Evolutionary conservation across 2,888 invertebrate species (phyloP), one percentile per base, ranked within the genome.

Genomic region (Trachelus troglodyta): DNA sequence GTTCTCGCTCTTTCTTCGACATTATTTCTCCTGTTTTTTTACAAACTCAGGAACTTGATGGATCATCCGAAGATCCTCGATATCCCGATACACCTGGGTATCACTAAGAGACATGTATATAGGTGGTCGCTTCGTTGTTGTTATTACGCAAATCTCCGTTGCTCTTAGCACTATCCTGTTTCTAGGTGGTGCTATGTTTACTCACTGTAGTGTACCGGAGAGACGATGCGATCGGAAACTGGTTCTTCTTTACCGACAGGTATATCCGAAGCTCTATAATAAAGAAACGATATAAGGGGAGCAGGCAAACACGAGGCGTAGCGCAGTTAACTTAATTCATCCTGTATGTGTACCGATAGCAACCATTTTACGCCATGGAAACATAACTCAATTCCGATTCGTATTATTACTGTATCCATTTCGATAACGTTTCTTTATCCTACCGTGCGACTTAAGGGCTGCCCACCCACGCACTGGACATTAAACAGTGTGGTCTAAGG

Each of bases 1-100:
- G 82, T 75, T 83, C 40, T 86, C 81, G 86, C 85, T 56, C 23
- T 23, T 23, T 23, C 23, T 9, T 0, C 23, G 23, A 56, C 1
- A 9, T 56, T 56, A 23, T 15, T 40, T 15, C 0, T 40, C 15
- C 2, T 23, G n/a, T n/a, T 56, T 23, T 23, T 56, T 56, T 9
- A 56, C 23, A 2, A 23, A 6, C 56, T 56, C 56, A 23, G 23
- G 56, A 23, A 56, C 23, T 23, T 9, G 2, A 56, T 23, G 56
- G 56, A 56, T 56, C 56, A 0, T 56, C 9, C 9, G 2, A 9
- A 56, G 23, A 23, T 23, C 9, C 23, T 56, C 6, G 9, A 23
- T 56, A 56, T 56, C 9, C 9, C 23, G 23, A 56, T 56, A 56
- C 56, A 56, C 9, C 15, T 56, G 9, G 56, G 15, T 40, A 15